Conservation (phyloP, 2,113 vertebrate genomes). For the Pleuronectes platessa region DNA sequence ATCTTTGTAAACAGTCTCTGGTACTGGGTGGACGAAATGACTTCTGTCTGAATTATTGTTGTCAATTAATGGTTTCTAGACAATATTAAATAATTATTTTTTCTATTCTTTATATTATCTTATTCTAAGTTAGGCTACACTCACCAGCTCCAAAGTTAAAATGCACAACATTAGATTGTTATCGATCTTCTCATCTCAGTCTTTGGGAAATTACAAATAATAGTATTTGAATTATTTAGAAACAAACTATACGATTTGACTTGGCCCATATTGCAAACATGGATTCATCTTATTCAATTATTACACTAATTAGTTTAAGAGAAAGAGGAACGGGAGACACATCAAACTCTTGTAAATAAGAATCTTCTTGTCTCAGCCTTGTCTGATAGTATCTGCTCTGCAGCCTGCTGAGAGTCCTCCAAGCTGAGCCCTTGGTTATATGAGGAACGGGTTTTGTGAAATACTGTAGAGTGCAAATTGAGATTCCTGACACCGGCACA, state of each 20-base stretch:
- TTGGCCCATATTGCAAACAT: not conserved
- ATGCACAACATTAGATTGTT: not conserved
- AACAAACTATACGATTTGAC: not conserved
- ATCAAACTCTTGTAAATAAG: conserved; percentile 56
- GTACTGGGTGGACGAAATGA: not conserved
- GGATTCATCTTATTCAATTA: not conserved
- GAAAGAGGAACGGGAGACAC: conserved; percentile 1
- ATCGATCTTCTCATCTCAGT: not conserved
- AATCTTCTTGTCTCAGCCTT: conserved; percentile 29
- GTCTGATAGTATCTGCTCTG: conserved; percentile 30
- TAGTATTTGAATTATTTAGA: not conserved
- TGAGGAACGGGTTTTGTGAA: conserved; percentile 3
- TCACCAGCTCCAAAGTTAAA: not conserved
- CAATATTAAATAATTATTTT: not conserved
- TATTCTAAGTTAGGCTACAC: not conserved
- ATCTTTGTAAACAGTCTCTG: too few relatives aligned
- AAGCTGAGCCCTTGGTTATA: conserved; percentile 25
- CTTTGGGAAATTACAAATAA: not conserved
- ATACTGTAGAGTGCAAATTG: conserved; percentile 20
- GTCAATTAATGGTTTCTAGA: not conserved
- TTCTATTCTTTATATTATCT: not conserved
- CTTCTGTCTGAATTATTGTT: not conserved
- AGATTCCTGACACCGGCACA: conserved; percentile 22
- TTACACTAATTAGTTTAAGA: conserved; percentile 7
- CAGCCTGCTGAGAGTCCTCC: conserved; percentile 32